Percentiles rank a stretch among this genome's conserved stretches.
Conservation (phyloP, 2,797 vertebrate genomes). For the Tolypeutes matacus region DNA sequence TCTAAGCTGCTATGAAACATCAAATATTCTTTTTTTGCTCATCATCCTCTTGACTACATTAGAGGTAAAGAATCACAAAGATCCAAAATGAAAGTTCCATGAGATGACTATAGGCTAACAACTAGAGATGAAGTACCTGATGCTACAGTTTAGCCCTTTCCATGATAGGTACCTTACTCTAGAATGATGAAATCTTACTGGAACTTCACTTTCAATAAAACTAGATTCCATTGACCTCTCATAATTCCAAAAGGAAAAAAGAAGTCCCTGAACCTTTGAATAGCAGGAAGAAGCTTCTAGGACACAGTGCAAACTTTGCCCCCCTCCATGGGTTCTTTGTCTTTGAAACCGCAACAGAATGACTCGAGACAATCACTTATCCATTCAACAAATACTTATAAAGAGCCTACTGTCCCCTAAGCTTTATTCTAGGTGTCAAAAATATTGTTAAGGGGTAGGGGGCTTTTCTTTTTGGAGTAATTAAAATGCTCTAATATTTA, state of each 20-base stretch:
- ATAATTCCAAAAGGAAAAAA: neutral
- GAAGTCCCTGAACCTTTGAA: neutral
- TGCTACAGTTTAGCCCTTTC: neutral
- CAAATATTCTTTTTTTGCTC: constrained; percentile 24
- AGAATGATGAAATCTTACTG: neutral
- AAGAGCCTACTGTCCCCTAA: neutral
- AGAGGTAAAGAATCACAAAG: constrained; percentile 54
- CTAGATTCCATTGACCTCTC: neutral
- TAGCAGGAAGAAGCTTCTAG: neutral
- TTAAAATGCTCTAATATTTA: too few relatives aligned
- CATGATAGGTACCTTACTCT: neutral
- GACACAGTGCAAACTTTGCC: neutral
- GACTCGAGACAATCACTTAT: neutral
- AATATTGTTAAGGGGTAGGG: neutral
- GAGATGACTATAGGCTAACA: neutral
- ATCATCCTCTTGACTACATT: neutral
- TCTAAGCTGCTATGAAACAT: neutral
- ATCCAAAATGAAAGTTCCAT: neutral
- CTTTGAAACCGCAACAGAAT: neutral
- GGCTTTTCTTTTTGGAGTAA: too few relatives aligned
- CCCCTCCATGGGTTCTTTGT: neutral
- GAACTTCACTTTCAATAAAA: neutral
- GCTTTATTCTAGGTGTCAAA: neutral
- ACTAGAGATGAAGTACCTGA: neutral
- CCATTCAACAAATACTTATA: neutral